These are phyloP conservation scores for Leptogaster cylindrica DNA, from an alignment of 2,888 invertebrate genomes.

Conservation along the genomic window DNA sequence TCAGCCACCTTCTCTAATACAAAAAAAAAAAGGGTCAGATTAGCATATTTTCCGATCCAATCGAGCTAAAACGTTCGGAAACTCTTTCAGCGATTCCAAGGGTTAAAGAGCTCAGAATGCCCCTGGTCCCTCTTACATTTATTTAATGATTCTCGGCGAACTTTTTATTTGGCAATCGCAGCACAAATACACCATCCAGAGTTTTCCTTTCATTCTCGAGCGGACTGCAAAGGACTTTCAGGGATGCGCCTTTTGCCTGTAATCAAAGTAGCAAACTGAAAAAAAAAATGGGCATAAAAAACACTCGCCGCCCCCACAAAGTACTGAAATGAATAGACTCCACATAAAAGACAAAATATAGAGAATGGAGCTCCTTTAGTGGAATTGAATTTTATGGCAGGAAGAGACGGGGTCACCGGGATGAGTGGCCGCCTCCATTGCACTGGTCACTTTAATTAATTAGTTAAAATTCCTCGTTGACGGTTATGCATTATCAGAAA, in stretches of 20 bases:
- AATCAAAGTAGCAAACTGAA: conserved; percentile 23
- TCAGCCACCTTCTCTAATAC: background rate
- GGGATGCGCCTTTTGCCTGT: conserved; percentile 38
- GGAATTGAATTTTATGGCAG: conserved; percentile 34
- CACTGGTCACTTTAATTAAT: conserved; percentile 35
- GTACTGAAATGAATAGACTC: conserved; percentile 37
- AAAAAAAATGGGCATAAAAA: conserved; percentile 13
- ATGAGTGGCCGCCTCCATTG: background rate
- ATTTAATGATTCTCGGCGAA: conserved; percentile 40
- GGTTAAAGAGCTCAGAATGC: conserved; percentile 30
- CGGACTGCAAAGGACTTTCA: conserved; percentile 36
- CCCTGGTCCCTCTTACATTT: conserved; percentile 35
- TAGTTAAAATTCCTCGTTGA: conserved; percentile 6
- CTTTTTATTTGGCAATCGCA: conserved; percentile 39
- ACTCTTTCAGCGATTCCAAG: conserved; percentile 42
- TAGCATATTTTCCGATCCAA: conserved; percentile 49
- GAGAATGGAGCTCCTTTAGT: conserved; percentile 35
- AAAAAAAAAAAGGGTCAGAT: conserved; percentile 35
- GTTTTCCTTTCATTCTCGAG: background rate
- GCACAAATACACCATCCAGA: conserved; percentile 26
- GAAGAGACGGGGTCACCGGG: background rate
- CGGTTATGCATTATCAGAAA: background rate
- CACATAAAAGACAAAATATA: conserved; percentile 36
- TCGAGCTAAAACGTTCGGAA: conserved; percentile 52
- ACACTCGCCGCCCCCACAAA: conserved; percentile 31